Evolutionary conservation across 2,888 invertebrate species (phyloP).

Genomic region (Nemotelus pantherinus): DNA sequence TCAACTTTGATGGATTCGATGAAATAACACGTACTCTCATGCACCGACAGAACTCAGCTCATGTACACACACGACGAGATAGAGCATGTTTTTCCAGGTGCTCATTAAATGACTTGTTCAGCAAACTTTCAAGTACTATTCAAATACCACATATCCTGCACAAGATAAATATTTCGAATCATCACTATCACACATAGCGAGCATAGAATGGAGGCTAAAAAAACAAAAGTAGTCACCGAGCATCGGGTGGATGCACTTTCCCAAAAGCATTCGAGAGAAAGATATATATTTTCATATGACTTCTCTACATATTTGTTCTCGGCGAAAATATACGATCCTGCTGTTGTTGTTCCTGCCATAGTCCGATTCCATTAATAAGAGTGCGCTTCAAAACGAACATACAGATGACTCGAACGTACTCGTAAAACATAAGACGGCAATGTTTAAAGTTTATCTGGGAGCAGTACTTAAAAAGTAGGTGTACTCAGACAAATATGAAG

Average conservation of each 20-base stretch:
- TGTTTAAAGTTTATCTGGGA: constrained; percentile 3
- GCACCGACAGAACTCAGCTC: neutral
- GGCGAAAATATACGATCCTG: constrained; percentile 2
- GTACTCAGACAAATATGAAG: constrained; percentile 18
- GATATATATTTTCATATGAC: constrained; percentile 25
- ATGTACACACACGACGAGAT: constrained; percentile 2
- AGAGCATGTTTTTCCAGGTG: constrained; percentile 41
- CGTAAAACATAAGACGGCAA: constrained; percentile 2
- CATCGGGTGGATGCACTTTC: constrained; percentile 23
- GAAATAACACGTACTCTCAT: no score
- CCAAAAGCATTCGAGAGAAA: neutral
- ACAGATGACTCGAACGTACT: constrained; percentile 4
- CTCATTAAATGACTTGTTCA: constrained; percentile 37
- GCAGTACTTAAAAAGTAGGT: constrained; percentile 22
- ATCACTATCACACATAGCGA: constrained; percentile 1
- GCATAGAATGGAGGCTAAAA: neutral
- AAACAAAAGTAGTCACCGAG: neutral
- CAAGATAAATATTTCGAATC: constrained; percentile 31
- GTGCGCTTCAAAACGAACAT: neutral
- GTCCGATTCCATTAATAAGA: constrained; percentile 23
- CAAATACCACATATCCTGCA: constrained; percentile 33
- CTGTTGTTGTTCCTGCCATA: constrained; percentile 1
- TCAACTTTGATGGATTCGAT: no score
- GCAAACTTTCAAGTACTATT: constrained; percentile 40
- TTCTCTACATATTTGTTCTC: constrained; percentile 25